Conservation (phyloP, 2,888 invertebrate genomes). For the Melanostoma mellinum region DNA sequence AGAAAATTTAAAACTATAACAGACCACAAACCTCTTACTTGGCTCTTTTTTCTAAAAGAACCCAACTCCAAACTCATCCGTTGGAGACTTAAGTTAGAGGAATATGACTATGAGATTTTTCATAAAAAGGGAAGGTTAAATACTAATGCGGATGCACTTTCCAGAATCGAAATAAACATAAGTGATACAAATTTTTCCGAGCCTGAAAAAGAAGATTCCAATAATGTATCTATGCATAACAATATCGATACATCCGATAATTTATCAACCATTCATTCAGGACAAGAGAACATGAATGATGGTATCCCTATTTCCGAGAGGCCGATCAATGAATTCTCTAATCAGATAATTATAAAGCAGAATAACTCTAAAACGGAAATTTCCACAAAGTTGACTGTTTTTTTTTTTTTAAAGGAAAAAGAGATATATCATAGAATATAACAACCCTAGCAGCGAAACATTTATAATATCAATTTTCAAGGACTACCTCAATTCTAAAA, state of each 20-base stretch:
- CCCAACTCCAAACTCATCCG: background rate
- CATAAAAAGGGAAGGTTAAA: background rate
- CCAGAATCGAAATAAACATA: background rate
- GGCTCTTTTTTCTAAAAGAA: too few relatives aligned
- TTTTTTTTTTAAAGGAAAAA: slow-evolving; percentile 10
- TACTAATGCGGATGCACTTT: too few relatives aligned
- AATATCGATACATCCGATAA: slow-evolving; percentile 1
- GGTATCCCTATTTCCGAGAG: slow-evolving; percentile 19
- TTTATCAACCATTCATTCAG: slow-evolving; percentile 13
- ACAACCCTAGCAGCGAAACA: background rate
- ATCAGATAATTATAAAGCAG: background rate
- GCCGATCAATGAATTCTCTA: slow-evolving; percentile 7
- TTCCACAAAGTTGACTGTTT: background rate
- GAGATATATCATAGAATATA: background rate
- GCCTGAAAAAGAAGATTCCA: too few relatives aligned
- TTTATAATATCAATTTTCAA: background rate
- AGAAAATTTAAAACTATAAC: too few relatives aligned
- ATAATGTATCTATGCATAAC: slow-evolving; percentile 3
- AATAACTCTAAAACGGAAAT: background rate
- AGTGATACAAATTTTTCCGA: too few relatives aligned
- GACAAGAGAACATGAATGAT: slow-evolving; percentile 1
- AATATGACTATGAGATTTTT: background rate
- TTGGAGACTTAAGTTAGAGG: background rate
- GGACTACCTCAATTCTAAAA: background rate
- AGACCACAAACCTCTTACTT: too few relatives aligned